These are phyloP conservation scores for Phaenicophaeus curvirostris DNA, from an alignment of 2,797 vertebrate genomes.

Conservation along the genomic window DNA sequence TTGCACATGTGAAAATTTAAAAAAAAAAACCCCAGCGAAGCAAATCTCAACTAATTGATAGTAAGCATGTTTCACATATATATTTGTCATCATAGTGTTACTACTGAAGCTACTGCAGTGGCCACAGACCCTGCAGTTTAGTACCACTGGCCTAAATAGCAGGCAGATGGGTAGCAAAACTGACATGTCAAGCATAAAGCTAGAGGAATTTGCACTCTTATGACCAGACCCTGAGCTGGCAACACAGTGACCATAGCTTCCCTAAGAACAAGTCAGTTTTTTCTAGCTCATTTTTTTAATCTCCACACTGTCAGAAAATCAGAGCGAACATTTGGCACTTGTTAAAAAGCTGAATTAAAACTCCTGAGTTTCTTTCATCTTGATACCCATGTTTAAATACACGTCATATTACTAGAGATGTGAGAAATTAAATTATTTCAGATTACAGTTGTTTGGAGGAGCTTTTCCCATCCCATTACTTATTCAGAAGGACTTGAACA, in stretches of 20 bases:
- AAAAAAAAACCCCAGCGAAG: conserved; percentile 8
- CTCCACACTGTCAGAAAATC: not conserved
- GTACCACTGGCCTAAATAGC: conserved; percentile 39
- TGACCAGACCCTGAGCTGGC: not conserved
- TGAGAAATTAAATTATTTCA: not conserved
- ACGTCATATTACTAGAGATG: not conserved
- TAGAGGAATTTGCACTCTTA: conserved; percentile 36
- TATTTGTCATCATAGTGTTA: not conserved
- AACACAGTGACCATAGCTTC: not conserved
- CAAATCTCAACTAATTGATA: conserved; percentile 52
- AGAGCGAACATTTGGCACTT: not conserved
- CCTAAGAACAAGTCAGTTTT: not conserved
- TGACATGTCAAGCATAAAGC: conserved; percentile 45
- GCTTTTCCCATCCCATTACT: not conserved
- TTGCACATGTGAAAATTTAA: not conserved
- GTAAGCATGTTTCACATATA: not conserved
- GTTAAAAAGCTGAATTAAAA: conserved; percentile 1
- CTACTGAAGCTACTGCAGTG: conserved; percentile 24
- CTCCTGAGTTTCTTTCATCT: conserved; percentile 4
- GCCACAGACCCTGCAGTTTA: conserved; percentile 37
- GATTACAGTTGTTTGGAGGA: not conserved
- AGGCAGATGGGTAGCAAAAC: conserved; percentile 59
- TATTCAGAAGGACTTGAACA: not conserved
- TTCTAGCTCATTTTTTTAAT: conserved; percentile 23
- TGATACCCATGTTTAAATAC: not conserved